A percentile compares a stretch with the other conserved stretches of the same genome.
phyloP scores from a whole-genome alignment of 2,113 vertebrate genomes.

The Rutilus rutilus region DNA sequence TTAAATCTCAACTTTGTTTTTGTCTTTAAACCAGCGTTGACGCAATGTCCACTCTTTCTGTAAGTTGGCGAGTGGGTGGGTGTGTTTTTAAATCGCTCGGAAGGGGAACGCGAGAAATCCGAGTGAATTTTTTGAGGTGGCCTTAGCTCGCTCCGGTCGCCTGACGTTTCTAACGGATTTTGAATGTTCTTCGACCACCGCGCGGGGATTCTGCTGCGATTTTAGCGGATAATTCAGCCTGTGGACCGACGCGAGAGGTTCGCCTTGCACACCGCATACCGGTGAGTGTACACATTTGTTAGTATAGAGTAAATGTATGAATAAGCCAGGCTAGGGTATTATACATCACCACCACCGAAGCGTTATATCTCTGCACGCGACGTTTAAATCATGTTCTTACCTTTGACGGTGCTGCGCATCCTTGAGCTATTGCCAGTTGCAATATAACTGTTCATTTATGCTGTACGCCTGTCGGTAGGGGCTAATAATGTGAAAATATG shows the following conservation, averaged over 20 bases:
- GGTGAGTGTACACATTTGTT: slow-evolving; percentile 65
- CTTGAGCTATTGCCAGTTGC: slow-evolving; percentile 59
- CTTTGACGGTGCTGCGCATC: slow-evolving; percentile 55
- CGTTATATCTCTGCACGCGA: slow-evolving; percentile 26
- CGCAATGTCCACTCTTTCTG: slow-evolving; percentile 43
- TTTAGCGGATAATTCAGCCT: slow-evolving; percentile 51
- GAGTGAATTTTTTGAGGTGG: slow-evolving; percentile 24
- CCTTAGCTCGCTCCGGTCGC: slow-evolving; percentile 39
- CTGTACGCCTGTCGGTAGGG: slow-evolving; percentile 62
- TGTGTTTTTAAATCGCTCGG: slow-evolving; percentile 37
- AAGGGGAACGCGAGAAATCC: slow-evolving; percentile 25
- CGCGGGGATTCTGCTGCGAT: slow-evolving; percentile 27
- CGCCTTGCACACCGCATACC: slow-evolving; percentile 22
- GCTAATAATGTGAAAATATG: slow-evolving; percentile 66
- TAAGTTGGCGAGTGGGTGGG: slow-evolving; percentile 46
- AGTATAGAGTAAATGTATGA: slow-evolving; percentile 28
- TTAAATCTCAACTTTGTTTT: slow-evolving; percentile 29
- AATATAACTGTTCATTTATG: slow-evolving; percentile 59
- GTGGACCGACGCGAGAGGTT: slow-evolving; percentile 36
- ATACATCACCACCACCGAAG: background rate
- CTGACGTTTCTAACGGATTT: slow-evolving; percentile 42
- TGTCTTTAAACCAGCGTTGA: slow-evolving; percentile 8
- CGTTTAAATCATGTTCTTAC: slow-evolving; percentile 57
- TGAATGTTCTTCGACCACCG: slow-evolving; percentile 28
- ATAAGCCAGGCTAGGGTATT: background rate